A percentile compares a stretch with the other conserved stretches of the same genome.
Evolutionary conservation across 2,113 vertebrate genomes (phyloP).

Genomic region (Centropus bengalensis): DNA sequence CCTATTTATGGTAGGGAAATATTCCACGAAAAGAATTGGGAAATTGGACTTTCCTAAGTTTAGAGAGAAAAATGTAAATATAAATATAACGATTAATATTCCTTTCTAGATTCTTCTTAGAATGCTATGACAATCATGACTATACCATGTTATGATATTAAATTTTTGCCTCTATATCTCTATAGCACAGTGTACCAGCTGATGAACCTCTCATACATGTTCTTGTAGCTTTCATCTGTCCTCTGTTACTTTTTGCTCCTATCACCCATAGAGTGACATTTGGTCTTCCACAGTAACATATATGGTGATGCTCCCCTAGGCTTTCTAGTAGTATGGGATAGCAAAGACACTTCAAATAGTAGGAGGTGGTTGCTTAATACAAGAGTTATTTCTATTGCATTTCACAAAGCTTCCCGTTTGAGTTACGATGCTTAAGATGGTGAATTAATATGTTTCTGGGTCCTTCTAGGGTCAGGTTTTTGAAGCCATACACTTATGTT

Average conservation of each 20-base stretch:
- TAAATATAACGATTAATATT: neutral
- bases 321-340: neutral
- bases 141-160: neutral
- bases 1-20: neutral
- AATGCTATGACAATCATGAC: neutral
- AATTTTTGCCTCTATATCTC: neutral
- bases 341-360: neutral
- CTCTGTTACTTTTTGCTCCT: neutral
- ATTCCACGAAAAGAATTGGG: neutral
- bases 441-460: neutral
- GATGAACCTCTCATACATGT: neutral
- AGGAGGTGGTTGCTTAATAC: neutral
- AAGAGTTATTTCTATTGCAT: neutral
- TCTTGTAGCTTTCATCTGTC: neutral
- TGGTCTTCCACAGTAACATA: neutral
- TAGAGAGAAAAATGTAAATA: neutral
- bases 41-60: neutral
- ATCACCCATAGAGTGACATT: neutral
- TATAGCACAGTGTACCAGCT: neutral
- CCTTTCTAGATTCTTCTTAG: neutral
- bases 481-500: neutral
- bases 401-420: neutral
- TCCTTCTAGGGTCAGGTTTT: neutral
- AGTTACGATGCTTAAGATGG: neutral
- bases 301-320: neutral